Conservation (phyloP, 2,113 vertebrate genomes). For the Taurulus bubalis region DNA sequence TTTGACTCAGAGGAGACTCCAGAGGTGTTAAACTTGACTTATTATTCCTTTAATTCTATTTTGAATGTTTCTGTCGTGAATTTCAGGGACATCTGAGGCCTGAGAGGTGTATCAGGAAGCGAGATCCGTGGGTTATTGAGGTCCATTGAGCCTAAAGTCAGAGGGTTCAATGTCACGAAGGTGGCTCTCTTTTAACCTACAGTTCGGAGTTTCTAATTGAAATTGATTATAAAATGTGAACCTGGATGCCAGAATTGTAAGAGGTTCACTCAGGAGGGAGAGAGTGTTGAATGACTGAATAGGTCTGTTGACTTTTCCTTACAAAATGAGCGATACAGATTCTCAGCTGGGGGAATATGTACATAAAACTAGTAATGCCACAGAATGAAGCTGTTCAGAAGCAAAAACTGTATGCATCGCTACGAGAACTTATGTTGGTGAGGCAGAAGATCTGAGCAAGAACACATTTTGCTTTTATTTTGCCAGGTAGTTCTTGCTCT, state of each 20-base stretch:
- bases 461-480: no score
- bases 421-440: no score
- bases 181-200: neutral
- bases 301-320: no score
- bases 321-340: no score
- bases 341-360: no score
- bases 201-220: neutral
- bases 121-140: neutral
- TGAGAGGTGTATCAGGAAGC: neutral
- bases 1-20: neutral
- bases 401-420: no score
- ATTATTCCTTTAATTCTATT: conserved; percentile 16
- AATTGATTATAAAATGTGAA: neutral
- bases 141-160: neutral
- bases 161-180: neutral
- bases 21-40: conserved; percentile 5
- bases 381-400: no score
- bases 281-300: neutral
- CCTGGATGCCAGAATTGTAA: neutral
- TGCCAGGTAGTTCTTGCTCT: no score
- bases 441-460: no score
- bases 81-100: neutral
- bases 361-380: no score
- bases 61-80: neutral
- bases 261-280: neutral